phyloP scores from a whole-genome alignment of 2,888 invertebrate species.

The Arge pagana region DNA sequence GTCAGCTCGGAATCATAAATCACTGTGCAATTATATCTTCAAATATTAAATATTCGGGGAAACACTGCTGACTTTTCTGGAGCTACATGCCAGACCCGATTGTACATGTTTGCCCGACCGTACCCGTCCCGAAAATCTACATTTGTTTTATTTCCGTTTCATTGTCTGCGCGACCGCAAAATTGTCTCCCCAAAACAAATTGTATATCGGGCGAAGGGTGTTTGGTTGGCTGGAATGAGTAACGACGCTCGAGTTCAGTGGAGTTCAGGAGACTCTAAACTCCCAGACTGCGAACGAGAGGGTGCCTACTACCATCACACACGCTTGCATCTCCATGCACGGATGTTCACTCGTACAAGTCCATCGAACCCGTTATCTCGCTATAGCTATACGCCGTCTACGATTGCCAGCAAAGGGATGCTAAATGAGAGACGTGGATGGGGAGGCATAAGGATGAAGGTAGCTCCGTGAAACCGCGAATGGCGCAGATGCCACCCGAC shows the following conservation, averaged over 20 bases:
- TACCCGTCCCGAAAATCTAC: slow-evolving; percentile 18
- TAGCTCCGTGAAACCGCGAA: slow-evolving; percentile 38
- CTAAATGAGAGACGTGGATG: not conserved
- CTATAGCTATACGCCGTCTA: not conserved
- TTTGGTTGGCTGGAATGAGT: slow-evolving; percentile 21
- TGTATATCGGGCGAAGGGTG: slow-evolving; percentile 31
- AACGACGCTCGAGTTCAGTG: slow-evolving; percentile 18
- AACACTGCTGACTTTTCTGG: no score
- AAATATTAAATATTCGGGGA: slow-evolving; percentile 4
- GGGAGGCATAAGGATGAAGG: slow-evolving; percentile 3
- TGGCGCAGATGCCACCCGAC: slow-evolving; percentile 47
- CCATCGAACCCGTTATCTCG: no score
- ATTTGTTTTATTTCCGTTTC: slow-evolving; percentile 39
- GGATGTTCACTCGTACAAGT: no score
- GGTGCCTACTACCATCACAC: not conserved
- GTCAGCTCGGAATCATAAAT: slow-evolving; percentile 1
- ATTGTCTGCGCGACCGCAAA: slow-evolving; percentile 38
- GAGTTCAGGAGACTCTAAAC: slow-evolving; percentile 18
- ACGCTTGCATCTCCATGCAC: not conserved
- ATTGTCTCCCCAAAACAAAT: slow-evolving; percentile 39
- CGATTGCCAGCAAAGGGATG: not conserved
- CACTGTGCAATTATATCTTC: slow-evolving; percentile 1
- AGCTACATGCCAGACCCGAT: slow-evolving; percentile 5
- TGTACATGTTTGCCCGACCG: slow-evolving; percentile 13
- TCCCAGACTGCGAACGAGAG: slow-evolving; percentile 6